phyloP scores from a whole-genome alignment of 2,888 invertebrate genomes.

The Agrypnus murinus region DNA sequence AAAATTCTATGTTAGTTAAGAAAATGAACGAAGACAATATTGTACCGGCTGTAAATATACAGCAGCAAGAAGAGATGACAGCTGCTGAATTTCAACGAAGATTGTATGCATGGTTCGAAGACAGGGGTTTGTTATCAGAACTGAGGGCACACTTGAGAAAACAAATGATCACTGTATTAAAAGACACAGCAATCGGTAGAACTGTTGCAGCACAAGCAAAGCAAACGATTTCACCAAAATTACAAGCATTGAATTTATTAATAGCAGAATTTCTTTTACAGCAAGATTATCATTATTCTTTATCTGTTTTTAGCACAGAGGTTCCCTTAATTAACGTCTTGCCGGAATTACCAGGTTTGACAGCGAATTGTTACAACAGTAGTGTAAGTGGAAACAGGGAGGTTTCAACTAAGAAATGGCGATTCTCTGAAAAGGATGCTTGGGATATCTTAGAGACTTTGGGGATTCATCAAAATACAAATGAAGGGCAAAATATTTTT shows the following conservation, averaged over 20 bases:
- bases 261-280: slow-evolving; percentile 77
- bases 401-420: slow-evolving; percentile 57
- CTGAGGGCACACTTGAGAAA: slow-evolving; percentile 76
- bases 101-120: slow-evolving; percentile 76
- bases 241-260: slow-evolving; percentile 77
- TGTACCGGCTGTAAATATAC: slow-evolving; percentile 56
- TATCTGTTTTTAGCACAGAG: slow-evolving; percentile 78
- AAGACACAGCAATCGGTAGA: slow-evolving; percentile 70
- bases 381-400: slow-evolving; percentile 8
- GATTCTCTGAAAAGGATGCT: slow-evolving; percentile 72
- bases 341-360: slow-evolving; percentile 69
- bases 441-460: slow-evolving; percentile 71
- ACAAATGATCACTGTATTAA: slow-evolving; percentile 75
- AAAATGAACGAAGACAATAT: slow-evolving; percentile 54
- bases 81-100: slow-evolving; percentile 75
- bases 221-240: slow-evolving; percentile 72
- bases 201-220: slow-evolving; percentile 62
- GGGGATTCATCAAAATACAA: slow-evolving; percentile 57
- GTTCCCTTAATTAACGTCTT: slow-evolving; percentile 74
- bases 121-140: slow-evolving; percentile 76
- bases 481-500: slow-evolving; percentile 55
- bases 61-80: slow-evolving; percentile 59
- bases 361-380: slow-evolving; percentile 44
- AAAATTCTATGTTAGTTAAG: background rate
- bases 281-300: slow-evolving; percentile 75